Evolutionary conservation across 2,888 invertebrate genomes (phyloP), one percentile per base, ranked within the genome.

Genomic region (Colletes collaris): DNA sequence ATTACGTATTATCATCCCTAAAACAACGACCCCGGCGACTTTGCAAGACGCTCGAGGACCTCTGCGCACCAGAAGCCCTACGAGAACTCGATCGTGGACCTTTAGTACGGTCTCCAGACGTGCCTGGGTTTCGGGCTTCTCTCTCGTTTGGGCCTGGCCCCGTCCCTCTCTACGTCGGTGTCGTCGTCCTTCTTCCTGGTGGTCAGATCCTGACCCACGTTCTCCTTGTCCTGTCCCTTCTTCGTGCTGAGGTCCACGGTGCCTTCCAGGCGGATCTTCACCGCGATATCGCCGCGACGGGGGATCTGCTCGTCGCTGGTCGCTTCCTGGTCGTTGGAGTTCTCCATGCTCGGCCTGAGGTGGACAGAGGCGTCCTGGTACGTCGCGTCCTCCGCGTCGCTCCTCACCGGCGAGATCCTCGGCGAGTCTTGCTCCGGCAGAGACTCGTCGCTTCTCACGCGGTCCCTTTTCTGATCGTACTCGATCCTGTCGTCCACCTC

Each of bases 91-190:
- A 13, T 3, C 44, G 16, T 44, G 19, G 6, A 40, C 7, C 53
- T 62, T 81, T 89, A 93, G 83, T 93, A 93, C 10, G 93, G 93
- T 86, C 93, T 89, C 93, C 93, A 93, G 71, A 93, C 93, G 60
- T 92, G 92, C 82, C 92, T 90, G 6, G 93, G 93, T 60, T 92
- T 92, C 0, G 93, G 93, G 79, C 91, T 93, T 71, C 89, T 87
- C 19, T 92, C 92, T 70, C 91, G 89, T 46, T 91, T 86, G 0
- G 90, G 86, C 66, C 91, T 89, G 6, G 90, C 87, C 0, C 86
- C 76, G 3, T 91, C 92, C 56, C 90, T 87, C 27, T 90, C 89
- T 4, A 82, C 84, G 4, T 88, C 86, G 4, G 90, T 90, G 6
- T 89, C 90, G 3, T 89, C 91, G 0, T 93, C 92, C 71, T 92